Evolutionary conservation across 2,888 invertebrate genomes (phyloP).

Genomic region (Trissonchulus sp.): DNA sequence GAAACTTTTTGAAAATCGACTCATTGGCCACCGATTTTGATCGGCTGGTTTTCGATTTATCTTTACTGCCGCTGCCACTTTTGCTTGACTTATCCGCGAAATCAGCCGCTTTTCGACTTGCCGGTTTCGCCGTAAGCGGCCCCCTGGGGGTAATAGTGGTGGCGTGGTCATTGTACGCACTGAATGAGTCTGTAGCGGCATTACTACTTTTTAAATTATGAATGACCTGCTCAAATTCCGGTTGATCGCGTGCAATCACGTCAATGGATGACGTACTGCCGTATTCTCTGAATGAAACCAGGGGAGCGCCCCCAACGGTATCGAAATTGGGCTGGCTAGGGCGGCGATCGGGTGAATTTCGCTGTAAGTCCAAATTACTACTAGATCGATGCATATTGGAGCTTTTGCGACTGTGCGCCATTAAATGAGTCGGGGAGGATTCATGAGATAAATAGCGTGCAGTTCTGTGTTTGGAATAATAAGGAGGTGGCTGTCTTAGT

Average conservation of each 20-base stretch:
- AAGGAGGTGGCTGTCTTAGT: not conserved
- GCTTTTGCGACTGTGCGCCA: not conserved
- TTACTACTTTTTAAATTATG: not conserved
- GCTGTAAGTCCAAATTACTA: not conserved
- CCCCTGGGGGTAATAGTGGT: not conserved
- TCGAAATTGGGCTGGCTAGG: not conserved
- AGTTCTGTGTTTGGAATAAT: not conserved
- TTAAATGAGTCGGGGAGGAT: not conserved
- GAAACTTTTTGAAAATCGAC: conserved; percentile 12
- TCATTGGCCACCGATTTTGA: conserved; percentile 16
- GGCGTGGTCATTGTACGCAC: not conserved
- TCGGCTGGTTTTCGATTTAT: conserved; percentile 22
- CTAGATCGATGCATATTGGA: not conserved
- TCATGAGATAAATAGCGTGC: too few relatives aligned
- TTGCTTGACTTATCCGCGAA: not conserved
- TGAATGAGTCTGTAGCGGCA: not conserved
- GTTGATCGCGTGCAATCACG: not conserved
- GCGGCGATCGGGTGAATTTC: not conserved
- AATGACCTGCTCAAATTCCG: not conserved
- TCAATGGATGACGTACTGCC: conserved; percentile 21
- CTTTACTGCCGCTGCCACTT: too few relatives aligned
- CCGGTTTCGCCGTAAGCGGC: not conserved
- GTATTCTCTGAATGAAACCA: conserved; percentile 17
- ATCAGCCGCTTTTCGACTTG: not conserved
- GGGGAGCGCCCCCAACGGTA: not conserved